A percentile compares a stretch with the other conserved stretches of the same genome.
Evolutionary conservation across 2,888 invertebrate genomes (phyloP).

Genomic region (Andricus quercusramuli): DNA sequence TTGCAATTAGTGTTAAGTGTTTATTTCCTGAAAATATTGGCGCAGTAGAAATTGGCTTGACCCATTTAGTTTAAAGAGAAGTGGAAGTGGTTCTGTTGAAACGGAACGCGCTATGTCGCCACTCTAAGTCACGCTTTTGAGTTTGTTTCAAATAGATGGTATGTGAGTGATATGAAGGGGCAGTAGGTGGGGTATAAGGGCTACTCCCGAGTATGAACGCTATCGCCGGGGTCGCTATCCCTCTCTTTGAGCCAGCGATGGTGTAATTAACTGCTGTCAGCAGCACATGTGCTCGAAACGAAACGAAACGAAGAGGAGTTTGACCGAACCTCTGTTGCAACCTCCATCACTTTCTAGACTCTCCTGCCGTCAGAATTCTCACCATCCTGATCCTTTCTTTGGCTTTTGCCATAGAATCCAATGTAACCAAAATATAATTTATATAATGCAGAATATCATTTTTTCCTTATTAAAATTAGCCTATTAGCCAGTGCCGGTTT

Average conservation of each 20-base stretch:
- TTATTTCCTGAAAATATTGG: background rate
- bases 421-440: background rate
- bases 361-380: slow-evolving; percentile 18
- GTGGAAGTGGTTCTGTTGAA: background rate
- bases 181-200: slow-evolving; percentile 1
- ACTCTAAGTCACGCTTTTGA: slow-evolving; percentile 15
- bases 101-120: background rate
- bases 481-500: background rate
- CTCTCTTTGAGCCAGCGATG: slow-evolving; percentile 55
- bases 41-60: background rate
- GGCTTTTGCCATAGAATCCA: too few species aligned
- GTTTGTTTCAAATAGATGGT: slow-evolving; percentile 31
- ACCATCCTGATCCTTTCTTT: background rate
- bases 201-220: slow-evolving; percentile 26
- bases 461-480: background rate
- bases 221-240: slow-evolving; percentile 32
- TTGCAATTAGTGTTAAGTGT: background rate
- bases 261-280: slow-evolving; percentile 69
- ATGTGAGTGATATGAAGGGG: slow-evolving; percentile 32
- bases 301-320: slow-evolving; percentile 52
- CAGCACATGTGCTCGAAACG: slow-evolving; percentile 58
- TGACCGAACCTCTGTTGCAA: slow-evolving; percentile 14
- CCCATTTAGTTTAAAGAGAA: slow-evolving; percentile 22
- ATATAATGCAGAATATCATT: background rate
- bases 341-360: slow-evolving; percentile 29